Base-by-base conservation (phyloP, 2,797 vertebrate genomes). In the Liparis tanakae region DNA sequence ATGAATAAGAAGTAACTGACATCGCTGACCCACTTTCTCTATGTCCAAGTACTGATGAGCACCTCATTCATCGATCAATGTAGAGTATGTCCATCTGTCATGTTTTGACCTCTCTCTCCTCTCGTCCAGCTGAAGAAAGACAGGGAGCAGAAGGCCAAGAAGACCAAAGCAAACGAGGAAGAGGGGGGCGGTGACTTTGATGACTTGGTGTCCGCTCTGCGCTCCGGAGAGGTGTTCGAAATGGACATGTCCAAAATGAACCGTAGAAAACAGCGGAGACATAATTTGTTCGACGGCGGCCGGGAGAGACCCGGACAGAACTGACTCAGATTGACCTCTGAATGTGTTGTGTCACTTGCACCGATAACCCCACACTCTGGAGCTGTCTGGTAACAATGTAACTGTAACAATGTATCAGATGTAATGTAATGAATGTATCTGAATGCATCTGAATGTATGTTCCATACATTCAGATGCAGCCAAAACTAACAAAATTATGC, bases 171-270 rank as follows among this genome's bases (percentile, higher is more conserved):
- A 0, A 41, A 67, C 1, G 74, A 76, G 57, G 67, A 69, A 25
- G 83, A 82, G 25, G 76, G 78, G 37, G 58, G 72, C 0, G 93
- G 87, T 0, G 86, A 91, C 59, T 92, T 92, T 1, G 90, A 92
- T 7, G 90, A 91, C 82, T 84, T 97, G 3, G 96, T 97, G 73
- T 97, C 96, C 0, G 96, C 96, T 0, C 86, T 97, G 56, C 94
- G 95, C 60, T 96, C 96, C 0, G 96, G 96, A 0, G 96, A 97
- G 75, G 94, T 97, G 61, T 97, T 97, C 0, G 95, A 97, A 70
- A 96, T 95, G 87, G 95, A 96, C 83, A 89, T 96, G 76, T 95
- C 81, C 61, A 82, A 82, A 65, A 85, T 87, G 72, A 87, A 76
- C 30, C 82, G 78, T 0, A 76, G 64, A 7, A 92, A 82, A 72